Base-by-base conservation (phyloP, 2,888 invertebrate species). In the Synergus umbraculus region DNA sequence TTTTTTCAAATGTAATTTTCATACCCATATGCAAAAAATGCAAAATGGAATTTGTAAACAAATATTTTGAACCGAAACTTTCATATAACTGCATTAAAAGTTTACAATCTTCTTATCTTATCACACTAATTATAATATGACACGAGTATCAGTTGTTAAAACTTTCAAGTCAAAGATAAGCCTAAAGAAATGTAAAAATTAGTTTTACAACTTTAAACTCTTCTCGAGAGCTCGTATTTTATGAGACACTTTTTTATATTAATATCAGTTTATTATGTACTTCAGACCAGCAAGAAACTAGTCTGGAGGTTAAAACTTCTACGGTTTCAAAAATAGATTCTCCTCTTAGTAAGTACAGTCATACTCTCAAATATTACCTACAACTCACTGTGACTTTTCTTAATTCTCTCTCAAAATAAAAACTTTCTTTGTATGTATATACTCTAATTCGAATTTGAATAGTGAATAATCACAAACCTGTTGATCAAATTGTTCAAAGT, bases 301-400 rank as follows among this genome's bases (percentile, higher is more conserved):
- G 22, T 37, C 73, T 64, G 54, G 82, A 84, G 83, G 85, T 83
- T 85, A 86, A 81, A 86, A 83, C 84, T 85, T 85, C 80, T 84
- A 80, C 79, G 84, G 82, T 80, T 84, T 83, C 80, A 87, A 87
- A 87, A 87, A 86, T 87, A 87, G 86, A 85, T 79, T 81, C 77
- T 76, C 43, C 69, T 79, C 77, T 78, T 76, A 83, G 60, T 69
- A 76, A 81, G 79, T 46, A 63, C 78, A 80, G 79, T 83, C 83
- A 81, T 83, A 83, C 81, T 60, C 54, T 49, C 76, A 41, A 77
- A 49, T 60, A 66, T 77, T 66, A 22, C 66, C 15, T 67, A 69
- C 49, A 66, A 43, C 54, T 49, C 44, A 66, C 63, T 44, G 18
- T 54, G 18, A 65, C n/a, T 44, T 76, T 15, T 37, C 4, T 3